phyloP scores from a whole-genome alignment of 1,140 invertebrate genomes.

The Drosophila insularis region DNA sequence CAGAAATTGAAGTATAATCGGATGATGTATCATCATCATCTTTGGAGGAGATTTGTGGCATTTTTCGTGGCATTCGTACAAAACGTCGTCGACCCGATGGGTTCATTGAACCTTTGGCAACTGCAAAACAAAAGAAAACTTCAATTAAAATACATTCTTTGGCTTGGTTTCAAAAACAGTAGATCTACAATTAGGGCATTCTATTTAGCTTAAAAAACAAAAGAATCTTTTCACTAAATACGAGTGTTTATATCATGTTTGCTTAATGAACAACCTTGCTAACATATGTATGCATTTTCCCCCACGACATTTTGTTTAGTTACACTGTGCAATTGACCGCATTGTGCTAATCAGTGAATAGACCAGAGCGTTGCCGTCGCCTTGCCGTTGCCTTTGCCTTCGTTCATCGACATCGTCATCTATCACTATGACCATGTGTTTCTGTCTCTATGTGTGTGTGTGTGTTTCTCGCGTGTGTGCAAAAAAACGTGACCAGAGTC shows the following conservation, averaged over 20 bases:
- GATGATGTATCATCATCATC: conserved; percentile 13
- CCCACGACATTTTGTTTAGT: not conserved
- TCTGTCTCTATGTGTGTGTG: conserved; percentile 19
- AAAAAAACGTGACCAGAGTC: conserved; percentile 62
- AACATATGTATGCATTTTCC: not conserved
- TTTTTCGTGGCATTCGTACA: conserved; percentile 24
- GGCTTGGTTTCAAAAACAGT: not conserved
- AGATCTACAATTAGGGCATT: no score
- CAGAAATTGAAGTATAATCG: conserved; percentile 13
- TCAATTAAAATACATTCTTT: not conserved
- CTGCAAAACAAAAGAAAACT: conserved; percentile 47
- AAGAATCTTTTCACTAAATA: no score
- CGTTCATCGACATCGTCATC: conserved; percentile 19
- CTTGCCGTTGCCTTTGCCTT: not conserved
- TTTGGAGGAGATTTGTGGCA: conserved; percentile 14
- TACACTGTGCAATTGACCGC: conserved; percentile 12
- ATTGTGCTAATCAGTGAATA: conserved; percentile 29
- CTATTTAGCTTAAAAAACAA: not conserved
- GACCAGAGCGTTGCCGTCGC: conserved; percentile 1
- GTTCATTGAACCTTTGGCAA: conserved; percentile 59
- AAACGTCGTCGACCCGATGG: conserved; percentile 47
- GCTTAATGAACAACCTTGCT: not conserved
- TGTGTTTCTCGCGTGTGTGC: conserved; percentile 47
- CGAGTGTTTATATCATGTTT: not conserved
- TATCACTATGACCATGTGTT: conserved; percentile 21